Base-by-base conservation (phyloP, 2,888 invertebrate species). In the Hololepta plana region DNA sequence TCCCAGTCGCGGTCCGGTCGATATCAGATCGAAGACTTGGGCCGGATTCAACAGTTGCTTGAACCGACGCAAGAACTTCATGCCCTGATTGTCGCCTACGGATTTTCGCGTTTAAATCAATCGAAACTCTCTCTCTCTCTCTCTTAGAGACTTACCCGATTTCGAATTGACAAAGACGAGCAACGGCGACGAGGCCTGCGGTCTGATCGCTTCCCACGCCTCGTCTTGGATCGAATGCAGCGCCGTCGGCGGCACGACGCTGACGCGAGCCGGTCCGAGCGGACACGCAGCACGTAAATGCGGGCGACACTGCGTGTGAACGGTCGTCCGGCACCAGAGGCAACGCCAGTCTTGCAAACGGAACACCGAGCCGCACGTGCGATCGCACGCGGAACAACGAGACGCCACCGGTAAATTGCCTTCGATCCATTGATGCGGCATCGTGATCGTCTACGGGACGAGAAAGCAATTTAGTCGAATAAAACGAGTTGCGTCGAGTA, bases 391-490 rank as follows among this genome's bases (percentile, higher is more conserved):
- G 36, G 70, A 67, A 55, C 95, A 96, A 53, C 87, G 81, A 32
- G 91, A 79, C 29, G 90, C 84, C 29, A 93, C 91, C 3, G 93
- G 90, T 37, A 95, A 60, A 58, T 95, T 95, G 20, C 95, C 93
- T 54, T 93, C 93, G 65, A 95, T 67, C 95, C 95, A 96, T 49
- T 96, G 95, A 58, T 96, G 95, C 8, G 91, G 91, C 87, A 93
- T 90, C 38, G 76, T 74, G 43, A 85, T 79, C 49, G 71, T 79
- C 77, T 79, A 60, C 1, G 64, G 64, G 44, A 25, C 12, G 29
- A 35, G 11, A 15, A 23, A 23, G 16, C 30, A 26, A 26, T 12
- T 24, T n/a, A n/a, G n/a, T n/a, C n/a, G n/a, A n/a, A n/a, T n/a
- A n/a, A n/a, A n/a, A 3, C 12, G 4, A 8, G 11, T 20, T 20